These are phyloP conservation scores for Aphidius colemani DNA, from an alignment of 2,888 invertebrate genomes.

Conservation along the genomic window DNA sequence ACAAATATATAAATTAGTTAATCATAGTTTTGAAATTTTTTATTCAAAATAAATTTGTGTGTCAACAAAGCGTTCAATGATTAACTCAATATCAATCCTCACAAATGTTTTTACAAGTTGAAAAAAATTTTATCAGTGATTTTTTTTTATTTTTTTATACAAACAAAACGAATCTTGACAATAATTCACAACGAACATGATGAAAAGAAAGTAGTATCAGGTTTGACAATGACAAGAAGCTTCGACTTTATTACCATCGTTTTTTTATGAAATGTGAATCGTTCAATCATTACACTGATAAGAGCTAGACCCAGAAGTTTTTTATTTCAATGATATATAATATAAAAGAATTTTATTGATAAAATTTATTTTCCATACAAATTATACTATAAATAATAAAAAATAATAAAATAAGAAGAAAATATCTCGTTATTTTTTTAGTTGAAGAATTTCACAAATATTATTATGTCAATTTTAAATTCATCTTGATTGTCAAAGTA, in stretches of 20 bases:
- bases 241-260: slow-evolving; percentile 1
- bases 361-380: neutral
- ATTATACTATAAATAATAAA: neutral
- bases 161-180: slow-evolving; percentile 17
- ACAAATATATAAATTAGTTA: too few relatives aligned
- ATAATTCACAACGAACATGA: slow-evolving; percentile 23
- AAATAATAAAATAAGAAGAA: neutral
- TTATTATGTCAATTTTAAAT: slow-evolving; percentile 13
- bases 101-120: neutral
- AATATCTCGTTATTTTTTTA: neutral
- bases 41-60: too few relatives aligned
- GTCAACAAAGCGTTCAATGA: too few relatives aligned
- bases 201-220: slow-evolving; percentile 1
- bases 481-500: slow-evolving; percentile 10
- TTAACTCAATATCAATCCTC: too few relatives aligned
- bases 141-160: slow-evolving; percentile 3
- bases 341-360: neutral
- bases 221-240: slow-evolving; percentile 9
- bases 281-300: slow-evolving; percentile 2
- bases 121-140: neutral
- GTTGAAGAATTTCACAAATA: neutral
- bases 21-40: too few relatives aligned
- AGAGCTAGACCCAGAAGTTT: neutral
- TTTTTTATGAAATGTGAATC: neutral
- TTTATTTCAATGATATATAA: neutral